A percentile compares a stretch with the other conserved stretches of the same genome.
Evolutionary conservation across 2,797 vertebrate genomes (phyloP).

Genomic region (Gymnoscopelus braueri): DNA sequence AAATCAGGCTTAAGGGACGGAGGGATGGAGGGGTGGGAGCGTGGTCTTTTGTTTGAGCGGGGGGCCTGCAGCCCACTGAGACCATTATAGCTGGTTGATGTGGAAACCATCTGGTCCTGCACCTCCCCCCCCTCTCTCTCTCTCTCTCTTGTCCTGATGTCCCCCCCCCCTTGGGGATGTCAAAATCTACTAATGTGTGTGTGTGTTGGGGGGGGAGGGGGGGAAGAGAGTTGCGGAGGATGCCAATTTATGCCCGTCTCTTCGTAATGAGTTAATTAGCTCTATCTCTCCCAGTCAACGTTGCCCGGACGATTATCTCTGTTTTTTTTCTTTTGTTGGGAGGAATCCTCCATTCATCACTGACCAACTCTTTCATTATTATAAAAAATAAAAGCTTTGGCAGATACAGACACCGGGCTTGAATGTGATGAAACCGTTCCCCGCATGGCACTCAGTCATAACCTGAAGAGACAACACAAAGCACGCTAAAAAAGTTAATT

Average conservation of each 20-base stretch:
- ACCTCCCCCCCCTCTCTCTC: conserved; percentile 54
- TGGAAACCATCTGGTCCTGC: conserved; percentile 73
- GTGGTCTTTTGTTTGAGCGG: conserved; percentile 61
- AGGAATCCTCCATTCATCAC: conserved; percentile 57
- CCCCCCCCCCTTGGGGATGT: conserved; percentile 66
- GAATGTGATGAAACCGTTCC: conserved; percentile 32
- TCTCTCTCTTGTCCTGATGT: conserved; percentile 51
- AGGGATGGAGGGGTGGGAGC: conserved; percentile 46
- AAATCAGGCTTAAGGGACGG: no score
- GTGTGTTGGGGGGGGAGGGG: neutral
- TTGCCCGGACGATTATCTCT: neutral
- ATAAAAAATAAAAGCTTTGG: conserved; percentile 35
- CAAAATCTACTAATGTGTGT: conserved; percentile 36
- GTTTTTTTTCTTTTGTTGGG: conserved; percentile 52
- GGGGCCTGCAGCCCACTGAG: conserved; percentile 56
- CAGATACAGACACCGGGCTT: conserved; percentile 50
- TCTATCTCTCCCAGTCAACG: conserved; percentile 59
- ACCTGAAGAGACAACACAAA: no score
- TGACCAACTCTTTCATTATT: conserved; percentile 56
- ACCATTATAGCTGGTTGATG: conserved; percentile 58
- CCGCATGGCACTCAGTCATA: conserved; percentile 27
- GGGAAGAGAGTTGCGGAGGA: conserved; percentile 23
- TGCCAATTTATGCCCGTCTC: conserved; percentile 63
- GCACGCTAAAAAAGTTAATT: no score
- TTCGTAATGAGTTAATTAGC: conserved; percentile 75